Conservation (phyloP, 2,113 vertebrate species). For the Eidolon helvum region DNA sequence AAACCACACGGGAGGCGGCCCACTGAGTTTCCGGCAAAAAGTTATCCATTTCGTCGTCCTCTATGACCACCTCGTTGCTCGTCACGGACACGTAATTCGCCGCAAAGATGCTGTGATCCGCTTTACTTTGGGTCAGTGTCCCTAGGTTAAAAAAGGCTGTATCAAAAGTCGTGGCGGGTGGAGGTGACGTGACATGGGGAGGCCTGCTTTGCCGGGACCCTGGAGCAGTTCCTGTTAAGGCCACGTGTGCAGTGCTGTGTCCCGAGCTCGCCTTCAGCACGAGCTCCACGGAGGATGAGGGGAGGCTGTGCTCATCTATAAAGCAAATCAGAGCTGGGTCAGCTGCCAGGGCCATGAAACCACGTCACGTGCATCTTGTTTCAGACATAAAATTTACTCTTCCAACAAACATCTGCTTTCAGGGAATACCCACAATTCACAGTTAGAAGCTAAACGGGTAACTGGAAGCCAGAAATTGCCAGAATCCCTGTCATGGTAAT, state of each 20-base stretch:
- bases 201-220: conserved; percentile 76
- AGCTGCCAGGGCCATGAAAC: not conserved
- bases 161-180: conserved; percentile 69
- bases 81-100: conserved; percentile 57
- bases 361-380: accelerated
- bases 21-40: conserved; percentile 79
- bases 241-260: conserved; percentile 75
- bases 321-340: conserved; percentile 48
- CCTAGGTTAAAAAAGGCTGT: conserved; percentile 69
- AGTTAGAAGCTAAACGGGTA: not conserved
- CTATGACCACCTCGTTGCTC: conserved; percentile 75
- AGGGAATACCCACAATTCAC: not conserved
- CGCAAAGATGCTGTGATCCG: not conserved
- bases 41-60: conserved; percentile 79
- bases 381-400: not conserved
- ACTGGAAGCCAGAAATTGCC: not conserved
- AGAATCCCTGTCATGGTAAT: not conserved
- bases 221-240: conserved; percentile 82
- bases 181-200: conserved; percentile 51
- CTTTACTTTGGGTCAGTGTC: conserved; percentile 47
- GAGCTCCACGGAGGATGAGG: conserved; percentile 73
- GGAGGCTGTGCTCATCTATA: conserved; percentile 82
- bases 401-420: not conserved
- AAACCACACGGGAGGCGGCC: conserved; percentile 58
- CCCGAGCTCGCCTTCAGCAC: conserved; percentile 68